Conservation (phyloP, 2,888 invertebrate species). For the Ennomos fuscantarius region DNA sequence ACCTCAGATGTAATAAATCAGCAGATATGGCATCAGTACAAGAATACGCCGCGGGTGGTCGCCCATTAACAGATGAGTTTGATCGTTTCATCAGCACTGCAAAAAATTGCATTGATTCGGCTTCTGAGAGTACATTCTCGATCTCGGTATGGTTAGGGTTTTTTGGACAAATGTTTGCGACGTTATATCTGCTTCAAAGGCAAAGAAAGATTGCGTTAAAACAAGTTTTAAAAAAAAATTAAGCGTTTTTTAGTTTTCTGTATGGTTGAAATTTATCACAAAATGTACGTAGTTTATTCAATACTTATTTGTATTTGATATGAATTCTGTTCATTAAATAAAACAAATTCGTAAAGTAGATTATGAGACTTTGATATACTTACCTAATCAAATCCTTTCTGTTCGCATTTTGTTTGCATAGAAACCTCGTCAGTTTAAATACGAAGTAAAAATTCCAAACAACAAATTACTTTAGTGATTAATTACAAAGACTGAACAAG, state of each 20-base stretch:
- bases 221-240: too few relatives aligned
- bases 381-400: not conserved
- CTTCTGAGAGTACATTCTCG: slow-evolving; percentile 21
- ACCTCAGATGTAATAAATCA: slow-evolving; percentile 35
- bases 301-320: too few relatives aligned
- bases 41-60: slow-evolving; percentile 38
- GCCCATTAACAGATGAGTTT: slow-evolving; percentile 29
- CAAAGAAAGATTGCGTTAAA: too few relatives aligned
- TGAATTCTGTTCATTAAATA: too few relatives aligned
- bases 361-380: too few relatives aligned
- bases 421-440: not conserved
- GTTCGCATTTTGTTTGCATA: not conserved
- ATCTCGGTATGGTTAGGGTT: slow-evolving; percentile 5
- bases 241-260: too few relatives aligned
- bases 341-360: too few relatives aligned
- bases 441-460: not conserved
- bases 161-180: not conserved
- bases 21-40: slow-evolving; percentile 36
- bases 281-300: too few relatives aligned
- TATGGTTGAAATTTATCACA: too few relatives aligned
- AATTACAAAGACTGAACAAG: not conserved
- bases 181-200: not conserved
- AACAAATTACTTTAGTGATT: slow-evolving; percentile 2
- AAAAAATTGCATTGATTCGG: slow-evolving; percentile 33
- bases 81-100: slow-evolving; percentile 31